Evolutionary conservation across 2,113 vertebrate species (phyloP).

Genomic region (Microcebus tavaratra): DNA sequence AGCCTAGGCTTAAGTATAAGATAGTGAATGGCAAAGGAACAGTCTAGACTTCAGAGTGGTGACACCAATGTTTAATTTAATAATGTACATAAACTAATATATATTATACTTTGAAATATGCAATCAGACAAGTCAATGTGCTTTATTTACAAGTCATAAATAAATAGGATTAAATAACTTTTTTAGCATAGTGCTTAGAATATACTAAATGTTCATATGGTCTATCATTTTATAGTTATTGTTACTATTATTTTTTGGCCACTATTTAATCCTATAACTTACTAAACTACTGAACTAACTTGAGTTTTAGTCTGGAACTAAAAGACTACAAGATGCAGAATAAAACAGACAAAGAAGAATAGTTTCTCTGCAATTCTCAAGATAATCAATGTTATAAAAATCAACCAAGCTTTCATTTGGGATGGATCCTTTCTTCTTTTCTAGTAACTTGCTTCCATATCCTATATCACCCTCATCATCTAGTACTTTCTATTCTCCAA

Average conservation of each 20-base stretch:
- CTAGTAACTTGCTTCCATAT: not conserved
- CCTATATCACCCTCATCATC: not conserved
- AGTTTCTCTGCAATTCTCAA: not conserved
- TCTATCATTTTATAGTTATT: not conserved
- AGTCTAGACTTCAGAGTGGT: not conserved
- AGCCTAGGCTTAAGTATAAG: not conserved
- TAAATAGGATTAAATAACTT: constrained; percentile 12
- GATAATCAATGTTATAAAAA: not conserved
- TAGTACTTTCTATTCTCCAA: not conserved
- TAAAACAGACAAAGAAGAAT: not conserved
- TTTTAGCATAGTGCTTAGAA: not conserved
- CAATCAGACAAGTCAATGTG: not conserved
- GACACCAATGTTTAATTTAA: not conserved
- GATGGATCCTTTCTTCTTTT: not conserved
- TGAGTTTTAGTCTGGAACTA: not conserved
- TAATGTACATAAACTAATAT: not conserved
- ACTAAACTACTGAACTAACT: not conserved
- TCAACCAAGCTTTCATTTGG: not conserved
- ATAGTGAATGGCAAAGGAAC: not conserved
- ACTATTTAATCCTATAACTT: not conserved
- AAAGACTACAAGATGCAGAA: not conserved
- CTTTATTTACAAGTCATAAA: not conserved
- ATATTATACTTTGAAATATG: not conserved
- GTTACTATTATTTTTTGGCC: not conserved
- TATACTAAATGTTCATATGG: not conserved